A percentile compares a stretch with the other conserved stretches of the same genome.
Evolutionary conservation across 2,888 invertebrate species (phyloP).

Genomic region (Tupiocoris notatus): DNA sequence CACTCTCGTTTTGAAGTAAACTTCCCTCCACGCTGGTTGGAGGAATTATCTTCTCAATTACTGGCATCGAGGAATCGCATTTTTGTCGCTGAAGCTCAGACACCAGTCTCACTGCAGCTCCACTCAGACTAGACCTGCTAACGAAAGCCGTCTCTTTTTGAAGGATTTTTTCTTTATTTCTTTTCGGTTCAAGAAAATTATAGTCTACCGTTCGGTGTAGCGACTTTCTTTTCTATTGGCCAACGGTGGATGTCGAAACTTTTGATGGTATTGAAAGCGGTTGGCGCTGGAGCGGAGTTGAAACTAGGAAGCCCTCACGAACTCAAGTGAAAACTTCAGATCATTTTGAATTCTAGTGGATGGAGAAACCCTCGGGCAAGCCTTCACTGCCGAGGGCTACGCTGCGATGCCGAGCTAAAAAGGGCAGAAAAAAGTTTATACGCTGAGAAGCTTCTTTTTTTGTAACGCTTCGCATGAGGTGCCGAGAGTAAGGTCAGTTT

Average conservation of each 20-base stretch:
- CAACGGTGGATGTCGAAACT: background rate
- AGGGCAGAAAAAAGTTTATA: background rate
- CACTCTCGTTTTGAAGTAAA: background rate
- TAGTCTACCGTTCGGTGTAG: background rate
- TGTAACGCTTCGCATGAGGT: background rate
- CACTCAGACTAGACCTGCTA: background rate
- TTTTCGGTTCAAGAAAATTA: background rate
- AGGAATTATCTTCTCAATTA: background rate
- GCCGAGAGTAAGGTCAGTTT: background rate
- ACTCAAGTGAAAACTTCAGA: background rate
- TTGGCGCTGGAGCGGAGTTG: background rate
- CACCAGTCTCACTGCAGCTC: background rate
- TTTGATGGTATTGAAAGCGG: background rate
- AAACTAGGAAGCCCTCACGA: background rate
- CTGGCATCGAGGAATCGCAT: background rate
- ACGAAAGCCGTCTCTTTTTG: background rate
- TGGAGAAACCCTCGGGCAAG: background rate
- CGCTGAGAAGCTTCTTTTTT: background rate
- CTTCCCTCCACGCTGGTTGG: background rate
- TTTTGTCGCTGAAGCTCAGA: background rate
- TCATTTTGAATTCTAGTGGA: background rate
- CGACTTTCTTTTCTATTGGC: background rate
- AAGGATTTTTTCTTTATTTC: background rate
- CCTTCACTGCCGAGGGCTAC: background rate
- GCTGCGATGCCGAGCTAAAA: background rate